Evolutionary conservation across 2,113 vertebrate genomes (phyloP), one percentile per base, ranked within the genome.

Genomic region (Hemichromis elongatus): DNA sequence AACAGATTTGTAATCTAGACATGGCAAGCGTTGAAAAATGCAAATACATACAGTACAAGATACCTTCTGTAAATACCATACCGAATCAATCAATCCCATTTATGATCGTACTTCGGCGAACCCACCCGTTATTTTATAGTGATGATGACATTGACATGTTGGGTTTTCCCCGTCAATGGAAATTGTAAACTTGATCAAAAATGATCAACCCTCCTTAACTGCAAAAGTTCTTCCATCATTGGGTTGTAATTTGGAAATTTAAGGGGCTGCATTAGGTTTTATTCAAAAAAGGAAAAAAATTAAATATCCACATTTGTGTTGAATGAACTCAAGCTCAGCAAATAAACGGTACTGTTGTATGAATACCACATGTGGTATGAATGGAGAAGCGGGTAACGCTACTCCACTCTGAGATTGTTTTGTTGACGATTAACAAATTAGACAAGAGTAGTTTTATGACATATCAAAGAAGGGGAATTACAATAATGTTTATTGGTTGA

Each of bases 1-100:
- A 88, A 90, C 55, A 73, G 21, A 33, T 90, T 88, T 79, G 55
- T 66, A 87, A 92, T 89, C 57, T 83, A 90, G 75, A 90, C 82
- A 86, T 88, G 83, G 80, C 82, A 85, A 61, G 28, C 70, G 82
- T 73, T 83, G 28, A 78, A 89, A 66, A 88, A 16, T 53, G 86
- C 78, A 66, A 45, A 89, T 18, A 83, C 77, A 78, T 83, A 90
- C 89, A 84, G 77, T 92, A 89, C 80, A 84, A 90, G 86, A 93
- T 83, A 86, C 87, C 81, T 86, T 89, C 88, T 81, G 84, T 52
- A 80, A 89, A 79, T 79, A 40, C 81, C 83, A 84, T 53, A 88
- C 50, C 61, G 33, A 83, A 79, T 66, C 40, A 11, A 33, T 61
- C 85, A 90, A 86, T 79, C 35, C 86, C 87, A 81, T 86, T 42